Base-by-base conservation (phyloP, 2,113 vertebrate species). In the Harpagus bidentatus region DNA sequence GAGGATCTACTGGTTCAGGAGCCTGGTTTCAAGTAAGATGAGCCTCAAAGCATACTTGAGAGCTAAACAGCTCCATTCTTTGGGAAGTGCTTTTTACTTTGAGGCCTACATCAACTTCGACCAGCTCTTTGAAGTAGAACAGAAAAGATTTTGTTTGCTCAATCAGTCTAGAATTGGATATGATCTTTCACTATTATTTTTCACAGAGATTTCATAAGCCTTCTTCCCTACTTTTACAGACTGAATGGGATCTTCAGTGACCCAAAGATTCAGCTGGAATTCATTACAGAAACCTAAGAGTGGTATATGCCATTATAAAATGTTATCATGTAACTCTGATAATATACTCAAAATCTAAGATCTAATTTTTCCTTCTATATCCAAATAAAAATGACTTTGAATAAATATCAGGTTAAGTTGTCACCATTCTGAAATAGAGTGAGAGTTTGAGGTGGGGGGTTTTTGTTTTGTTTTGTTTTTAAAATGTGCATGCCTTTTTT, bases 321-420 rank as follows among this genome's bases (percentile, higher is more conserved):
- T 10, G 8, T 42, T 58, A 36, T 31, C 28, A 55, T 1, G 0
- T 38, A 50, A 40, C 22, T 40, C 31, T 52, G 55, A 74, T 40
- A 78, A 83, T 16, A 85, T 5, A 81, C 2, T 53, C 7, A 59
- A 71, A 86, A 77, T 19, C 22, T 38, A 89, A 82, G 15, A 38
- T 32, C 45, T 42, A 29, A 6, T 59, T 94, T 91, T 65, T 62
- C 63, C 48, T 56, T 43, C 36, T 42, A 42, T 26, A 38, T 5
- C 5, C 6, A 61, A 50, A 53, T 28, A 61, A 34, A 84, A 95
- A 94, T 28, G 3, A 20, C 53, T 90, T 58, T 50, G 21, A 89
- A 89, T 80, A 96, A 94, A 74, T 47, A 82, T 38, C 88, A 96
- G 88, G 65, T 80, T 93, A 96, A 96, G 77, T 78, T 96, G 79